Percentiles rank a stretch among this genome's conserved stretches.
phyloP scores from a whole-genome alignment of 2,888 invertebrate genomes.

The Encarsia formosa region DNA sequence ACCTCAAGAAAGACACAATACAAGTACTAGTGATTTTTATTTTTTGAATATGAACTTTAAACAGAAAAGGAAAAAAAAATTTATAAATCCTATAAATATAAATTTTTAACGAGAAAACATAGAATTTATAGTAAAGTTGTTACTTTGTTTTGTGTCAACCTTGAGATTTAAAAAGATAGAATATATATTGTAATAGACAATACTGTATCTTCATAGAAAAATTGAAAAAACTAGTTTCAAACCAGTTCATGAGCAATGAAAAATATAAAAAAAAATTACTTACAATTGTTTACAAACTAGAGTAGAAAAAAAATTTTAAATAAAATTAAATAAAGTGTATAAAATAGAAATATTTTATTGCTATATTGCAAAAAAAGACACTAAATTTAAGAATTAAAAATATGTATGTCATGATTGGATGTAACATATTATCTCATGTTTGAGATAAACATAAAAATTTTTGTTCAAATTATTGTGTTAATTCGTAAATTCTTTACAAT shows the following conservation, averaged over 20 bases:
- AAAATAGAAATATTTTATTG: constrained; percentile 5
- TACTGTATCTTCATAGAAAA: constrained; percentile 38
- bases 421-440: constrained; percentile 11
- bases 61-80: constrained; percentile 1
- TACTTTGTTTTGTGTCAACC: constrained; percentile 16
- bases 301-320: constrained; percentile 25
- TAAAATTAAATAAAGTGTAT: constrained; percentile 22
- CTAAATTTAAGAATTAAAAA: constrained; percentile 7
- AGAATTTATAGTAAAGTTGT: neutral
- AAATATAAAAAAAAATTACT: constrained; percentile 21
- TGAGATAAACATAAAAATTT: constrained; percentile 7
- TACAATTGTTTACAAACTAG: constrained; percentile 35
- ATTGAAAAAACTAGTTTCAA: constrained; percentile 24
- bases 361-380: neutral
- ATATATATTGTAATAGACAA: constrained; percentile 42
- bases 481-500: constrained; percentile 2
- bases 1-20: constrained; percentile 12
- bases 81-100: constrained; percentile 1
- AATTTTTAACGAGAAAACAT: too few species aligned
- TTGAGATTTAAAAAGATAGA: constrained; percentile 20
- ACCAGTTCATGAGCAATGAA: constrained; percentile 27
- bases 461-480: constrained; percentile 8
- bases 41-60: neutral
- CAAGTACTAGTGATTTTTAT: neutral
- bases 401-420: neutral